Percentiles rank a stretch among this genome's conserved stretches.
phyloP scores from a whole-genome alignment of 2,888 invertebrate species.

The Yponomeuta evonymella region DNA sequence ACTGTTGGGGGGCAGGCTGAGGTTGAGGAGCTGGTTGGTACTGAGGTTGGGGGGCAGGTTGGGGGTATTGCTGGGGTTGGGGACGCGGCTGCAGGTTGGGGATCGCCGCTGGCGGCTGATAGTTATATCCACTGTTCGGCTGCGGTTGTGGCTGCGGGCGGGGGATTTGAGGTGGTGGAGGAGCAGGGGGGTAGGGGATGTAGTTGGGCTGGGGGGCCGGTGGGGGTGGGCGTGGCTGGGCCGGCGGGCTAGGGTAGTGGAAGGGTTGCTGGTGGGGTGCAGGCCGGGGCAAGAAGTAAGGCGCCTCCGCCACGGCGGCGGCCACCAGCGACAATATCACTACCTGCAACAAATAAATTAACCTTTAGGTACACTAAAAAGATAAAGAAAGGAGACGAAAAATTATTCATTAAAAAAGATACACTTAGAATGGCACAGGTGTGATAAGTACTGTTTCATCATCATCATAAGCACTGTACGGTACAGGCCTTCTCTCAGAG shows the following conservation, averaged over 20 bases:
- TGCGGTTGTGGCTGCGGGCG: constrained; percentile 21
- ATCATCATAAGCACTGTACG: too few species aligned
- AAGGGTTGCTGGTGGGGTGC: constrained; percentile 41
- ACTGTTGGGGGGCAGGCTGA: constrained; percentile 9
- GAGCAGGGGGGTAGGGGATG: constrained; percentile 19
- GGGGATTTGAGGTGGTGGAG: constrained; percentile 20
- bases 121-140: constrained; percentile 20
- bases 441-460: not conserved
- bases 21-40: constrained; percentile 25
- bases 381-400: constrained; percentile 6
- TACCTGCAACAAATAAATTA: constrained; percentile 38
- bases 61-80: constrained; percentile 21
- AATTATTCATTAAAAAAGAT: not conserved
- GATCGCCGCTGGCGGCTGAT: constrained; percentile 16
- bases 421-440: too few species aligned
- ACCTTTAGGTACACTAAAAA: constrained; percentile 23
- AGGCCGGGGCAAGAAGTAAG: constrained; percentile 60
- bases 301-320: constrained; percentile 55
- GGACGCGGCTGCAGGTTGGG: constrained; percentile 23
- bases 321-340: constrained; percentile 51
- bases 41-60: constrained; percentile 19
- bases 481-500: too few species aligned
- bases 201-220: constrained; percentile 22
- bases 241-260: constrained; percentile 34
- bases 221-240: constrained; percentile 31